Evolutionary conservation across 2,113 vertebrate genomes (phyloP).

Genomic region (Helogale parvula): DNA sequence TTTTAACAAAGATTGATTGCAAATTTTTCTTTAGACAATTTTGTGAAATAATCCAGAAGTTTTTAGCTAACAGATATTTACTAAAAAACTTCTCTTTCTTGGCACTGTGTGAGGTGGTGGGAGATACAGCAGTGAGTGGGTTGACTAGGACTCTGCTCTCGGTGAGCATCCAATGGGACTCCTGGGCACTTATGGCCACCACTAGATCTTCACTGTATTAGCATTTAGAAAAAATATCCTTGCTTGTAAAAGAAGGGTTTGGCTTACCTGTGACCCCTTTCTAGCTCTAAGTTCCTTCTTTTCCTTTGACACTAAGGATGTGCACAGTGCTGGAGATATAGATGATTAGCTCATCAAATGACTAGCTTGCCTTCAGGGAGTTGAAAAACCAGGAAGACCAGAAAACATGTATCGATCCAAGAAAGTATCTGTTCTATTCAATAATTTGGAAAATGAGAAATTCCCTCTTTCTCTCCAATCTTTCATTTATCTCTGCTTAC

Average conservation of each 20-base stretch:
- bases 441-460: slow-evolving; percentile 43
- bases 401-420: background rate
- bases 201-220: background rate
- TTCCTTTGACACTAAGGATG: background rate
- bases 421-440: background rate
- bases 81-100: background rate
- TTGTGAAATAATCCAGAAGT: background rate
- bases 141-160: no score
- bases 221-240: background rate
- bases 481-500: background rate
- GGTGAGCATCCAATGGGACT: background rate
- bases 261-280: background rate
- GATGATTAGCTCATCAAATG: background rate
- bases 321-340: background rate
- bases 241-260: background rate
- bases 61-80: background rate
- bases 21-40: slow-evolving; percentile 28
- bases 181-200: background rate
- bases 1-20: background rate
- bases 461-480: background rate
- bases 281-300: background rate
- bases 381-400: background rate
- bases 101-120: no score
- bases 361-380: background rate
- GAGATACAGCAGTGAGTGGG: background rate